Evolutionary conservation across 1,140 invertebrate species (phyloP).

Genomic region (Mizuhopecten yessoensis): DNA sequence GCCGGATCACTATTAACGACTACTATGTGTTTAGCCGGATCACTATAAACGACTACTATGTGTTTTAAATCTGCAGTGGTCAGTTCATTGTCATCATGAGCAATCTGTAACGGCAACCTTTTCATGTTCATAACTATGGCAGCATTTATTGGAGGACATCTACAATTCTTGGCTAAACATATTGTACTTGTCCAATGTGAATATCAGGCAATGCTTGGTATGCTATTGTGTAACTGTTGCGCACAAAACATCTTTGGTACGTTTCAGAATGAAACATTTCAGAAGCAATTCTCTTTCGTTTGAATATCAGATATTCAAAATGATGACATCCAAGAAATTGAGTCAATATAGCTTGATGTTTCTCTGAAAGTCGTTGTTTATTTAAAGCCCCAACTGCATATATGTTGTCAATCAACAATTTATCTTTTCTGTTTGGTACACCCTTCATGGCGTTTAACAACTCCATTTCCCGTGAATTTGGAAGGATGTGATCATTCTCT

Average conservation of each 20-base stretch:
- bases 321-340: not conserved
- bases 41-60: too few species aligned
- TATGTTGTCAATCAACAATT: not conserved
- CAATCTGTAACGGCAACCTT: not conserved
- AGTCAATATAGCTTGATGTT: not conserved
- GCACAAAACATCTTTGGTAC: constrained; percentile 10
- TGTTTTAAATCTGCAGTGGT: not conserved
- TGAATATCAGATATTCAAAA: not conserved
- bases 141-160: not conserved
- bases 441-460: not conserved
- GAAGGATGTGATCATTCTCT: not conserved
- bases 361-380: not conserved
- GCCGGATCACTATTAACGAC: too few species aligned
- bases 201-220: not conserved
- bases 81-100: not conserved
- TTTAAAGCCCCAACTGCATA: not conserved
- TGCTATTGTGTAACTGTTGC: constrained; percentile 41
- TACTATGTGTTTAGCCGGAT: too few species aligned
- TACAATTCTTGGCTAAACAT: not conserved
- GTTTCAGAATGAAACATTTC: not conserved
- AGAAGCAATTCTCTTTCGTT: not conserved
- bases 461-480: not conserved
- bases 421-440: not conserved
- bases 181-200: constrained; percentile 16
- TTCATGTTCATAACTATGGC: not conserved